Percentiles rank a stretch among this genome's conserved stretches.
These are phyloP conservation scores for Urocynchramus pylzowi DNA, from an alignment of 2,113 vertebrate species.

Conservation along the genomic window DNA sequence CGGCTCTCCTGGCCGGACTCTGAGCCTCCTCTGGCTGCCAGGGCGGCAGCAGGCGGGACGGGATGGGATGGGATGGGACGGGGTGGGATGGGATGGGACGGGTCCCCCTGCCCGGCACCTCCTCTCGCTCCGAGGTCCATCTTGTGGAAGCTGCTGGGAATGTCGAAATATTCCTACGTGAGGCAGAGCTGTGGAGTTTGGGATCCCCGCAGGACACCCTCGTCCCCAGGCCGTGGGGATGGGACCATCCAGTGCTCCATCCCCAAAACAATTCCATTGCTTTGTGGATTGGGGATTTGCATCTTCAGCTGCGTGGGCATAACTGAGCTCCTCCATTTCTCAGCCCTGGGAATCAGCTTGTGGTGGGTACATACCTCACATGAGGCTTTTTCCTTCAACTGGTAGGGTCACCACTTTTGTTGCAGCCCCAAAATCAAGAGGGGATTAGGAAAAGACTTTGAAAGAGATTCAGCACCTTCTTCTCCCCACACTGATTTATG, in stretches of 20 bases:
- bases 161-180: neutral
- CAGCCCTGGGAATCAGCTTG: neutral
- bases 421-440: neutral
- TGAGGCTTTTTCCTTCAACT: neutral
- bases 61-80: neutral
- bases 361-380: too few species aligned
- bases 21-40: neutral
- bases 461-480: neutral
- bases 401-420: neutral
- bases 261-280: fast-evolving
- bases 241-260: fast-evolving
- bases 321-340: neutral
- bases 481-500: neutral
- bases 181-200: fast-evolving
- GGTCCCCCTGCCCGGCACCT: neutral
- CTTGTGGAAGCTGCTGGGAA: conserved; percentile 69
- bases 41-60: neutral
- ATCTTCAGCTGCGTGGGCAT: fast-evolving
- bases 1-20: neutral
- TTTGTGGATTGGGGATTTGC: neutral
- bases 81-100: neutral
- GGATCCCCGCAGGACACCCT: neutral
- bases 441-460: neutral
- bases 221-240: fast-evolving
- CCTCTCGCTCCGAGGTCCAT: conserved; percentile 58